These are phyloP conservation scores for Hirtodrosophila histrioides DNA, from an alignment of 2,888 invertebrate genomes.

Conservation along the genomic window DNA sequence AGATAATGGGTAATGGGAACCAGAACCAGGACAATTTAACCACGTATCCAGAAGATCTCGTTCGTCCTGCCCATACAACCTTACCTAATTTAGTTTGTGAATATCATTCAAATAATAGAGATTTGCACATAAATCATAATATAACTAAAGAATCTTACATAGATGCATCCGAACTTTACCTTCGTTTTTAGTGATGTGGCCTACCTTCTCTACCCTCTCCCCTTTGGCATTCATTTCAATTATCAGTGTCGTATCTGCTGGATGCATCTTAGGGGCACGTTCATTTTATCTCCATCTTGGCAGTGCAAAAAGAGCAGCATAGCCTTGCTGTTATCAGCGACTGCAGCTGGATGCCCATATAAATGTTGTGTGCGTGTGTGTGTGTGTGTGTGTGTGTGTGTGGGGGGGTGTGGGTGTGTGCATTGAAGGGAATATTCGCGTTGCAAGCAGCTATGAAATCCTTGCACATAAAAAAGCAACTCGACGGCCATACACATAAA, in stretches of 20 bases:
- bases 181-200: too few species aligned
- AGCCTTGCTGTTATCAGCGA: constrained; percentile 55
- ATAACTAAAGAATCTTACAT: too few species aligned
- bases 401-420: constrained; percentile 7
- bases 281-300: constrained; percentile 16
- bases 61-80: too few species aligned
- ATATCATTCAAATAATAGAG: too few species aligned
- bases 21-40: too few species aligned
- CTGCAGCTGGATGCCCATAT: constrained; percentile 22
- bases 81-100: too few species aligned
- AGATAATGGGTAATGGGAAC: too few species aligned
- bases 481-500: constrained; percentile 53
- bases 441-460: constrained; percentile 47
- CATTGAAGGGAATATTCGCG: constrained; percentile 33
- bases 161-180: too few species aligned
- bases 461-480: constrained; percentile 59
- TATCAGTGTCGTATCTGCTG: constrained; percentile 18
- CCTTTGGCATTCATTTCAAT: constrained; percentile 44
- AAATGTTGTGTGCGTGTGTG: constrained; percentile 2
- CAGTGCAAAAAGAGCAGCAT: constrained; percentile 33
- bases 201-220: background rate
- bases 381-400: constrained; percentile 3
- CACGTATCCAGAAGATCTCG: too few species aligned
- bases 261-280: constrained; percentile 29
- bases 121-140: too few species aligned